Evolutionary conservation across 2,113 vertebrate species (phyloP).

Genomic region (Capra hircus): DNA sequence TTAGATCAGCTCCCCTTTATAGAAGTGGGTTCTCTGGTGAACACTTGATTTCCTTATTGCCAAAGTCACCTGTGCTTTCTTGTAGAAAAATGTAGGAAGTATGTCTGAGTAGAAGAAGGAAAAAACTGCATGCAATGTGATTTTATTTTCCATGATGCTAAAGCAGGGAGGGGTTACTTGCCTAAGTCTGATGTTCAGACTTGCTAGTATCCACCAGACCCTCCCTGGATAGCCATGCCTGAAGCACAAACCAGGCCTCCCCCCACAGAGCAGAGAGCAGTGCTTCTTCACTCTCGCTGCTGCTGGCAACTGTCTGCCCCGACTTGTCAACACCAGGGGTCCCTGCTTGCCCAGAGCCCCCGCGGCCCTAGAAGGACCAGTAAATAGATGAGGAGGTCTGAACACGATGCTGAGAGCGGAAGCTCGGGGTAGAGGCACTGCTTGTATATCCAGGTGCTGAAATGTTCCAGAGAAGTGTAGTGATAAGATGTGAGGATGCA

Average conservation of each 20-base stretch:
- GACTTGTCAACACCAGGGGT: neutral
- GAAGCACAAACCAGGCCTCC: neutral
- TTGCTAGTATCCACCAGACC: neutral
- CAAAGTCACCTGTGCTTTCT: neutral
- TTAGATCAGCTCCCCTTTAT: neutral
- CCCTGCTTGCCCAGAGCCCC: neutral
- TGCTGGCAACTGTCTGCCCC: neutral
- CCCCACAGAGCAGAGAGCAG: accelerated
- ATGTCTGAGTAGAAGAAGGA: neutral
- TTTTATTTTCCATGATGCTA: neutral
- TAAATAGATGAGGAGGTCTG: too few species aligned
- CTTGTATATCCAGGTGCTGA: neutral
- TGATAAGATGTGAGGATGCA: accelerated
- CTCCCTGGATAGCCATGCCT: neutral
- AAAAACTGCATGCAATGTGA: neutral
- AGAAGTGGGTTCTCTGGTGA: neutral
- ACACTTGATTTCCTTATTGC: neutral
- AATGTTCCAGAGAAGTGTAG: neutral
- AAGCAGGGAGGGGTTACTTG: neutral
- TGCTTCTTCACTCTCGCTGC: neutral
- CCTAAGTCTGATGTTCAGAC: neutral
- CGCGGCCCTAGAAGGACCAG: neutral
- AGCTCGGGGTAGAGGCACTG: neutral
- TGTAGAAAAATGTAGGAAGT: neutral
- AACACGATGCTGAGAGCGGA: accelerated